Evolutionary conservation across 1,140 invertebrate species (phyloP).

Genomic region (Coenobita brevimanus): DNA sequence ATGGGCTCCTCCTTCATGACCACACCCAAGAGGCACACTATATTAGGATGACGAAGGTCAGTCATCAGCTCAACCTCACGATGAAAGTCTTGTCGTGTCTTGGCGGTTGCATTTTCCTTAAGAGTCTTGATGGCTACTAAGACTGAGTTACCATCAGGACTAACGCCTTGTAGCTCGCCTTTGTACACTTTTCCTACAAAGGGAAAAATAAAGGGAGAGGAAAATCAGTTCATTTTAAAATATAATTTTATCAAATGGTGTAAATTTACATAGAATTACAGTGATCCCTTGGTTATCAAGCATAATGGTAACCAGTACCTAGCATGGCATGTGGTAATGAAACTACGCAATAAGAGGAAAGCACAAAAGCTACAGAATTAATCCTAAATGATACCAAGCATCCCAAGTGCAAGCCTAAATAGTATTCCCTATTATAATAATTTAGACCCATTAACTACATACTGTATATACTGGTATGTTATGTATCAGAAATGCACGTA

Average conservation of each 20-base stretch:
- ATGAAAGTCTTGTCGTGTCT: constrained; percentile 93
- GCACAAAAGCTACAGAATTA: too few relatives aligned
- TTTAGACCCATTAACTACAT: too few relatives aligned
- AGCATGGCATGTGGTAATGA: too few relatives aligned
- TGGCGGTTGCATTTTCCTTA: constrained; percentile 92
- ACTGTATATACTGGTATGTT: too few relatives aligned
- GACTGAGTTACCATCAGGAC: constrained; percentile 74
- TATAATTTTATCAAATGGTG: neutral
- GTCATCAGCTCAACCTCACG: constrained; percentile 92
- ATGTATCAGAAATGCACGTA: too few relatives aligned
- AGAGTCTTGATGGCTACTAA: constrained; percentile 95
- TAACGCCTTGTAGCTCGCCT: constrained; percentile 85
- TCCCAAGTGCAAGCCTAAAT: too few relatives aligned
- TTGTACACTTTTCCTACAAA: constrained; percentile 88
- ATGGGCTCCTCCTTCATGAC: constrained; percentile 92
- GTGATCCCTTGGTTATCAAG: too few relatives aligned
- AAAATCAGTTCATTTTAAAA: neutral
- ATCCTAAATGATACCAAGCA: too few relatives aligned
- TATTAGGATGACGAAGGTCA: constrained; percentile 94
- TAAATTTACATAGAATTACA: neutral
- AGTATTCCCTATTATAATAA: too few relatives aligned
- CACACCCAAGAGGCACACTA: constrained; percentile 95
- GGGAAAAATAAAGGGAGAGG: neutral
- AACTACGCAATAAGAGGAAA: too few relatives aligned
- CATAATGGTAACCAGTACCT: too few relatives aligned